Evolutionary conservation across 1,140 invertebrate species (phyloP).

Genomic region (Aphelinus certus): DNA sequence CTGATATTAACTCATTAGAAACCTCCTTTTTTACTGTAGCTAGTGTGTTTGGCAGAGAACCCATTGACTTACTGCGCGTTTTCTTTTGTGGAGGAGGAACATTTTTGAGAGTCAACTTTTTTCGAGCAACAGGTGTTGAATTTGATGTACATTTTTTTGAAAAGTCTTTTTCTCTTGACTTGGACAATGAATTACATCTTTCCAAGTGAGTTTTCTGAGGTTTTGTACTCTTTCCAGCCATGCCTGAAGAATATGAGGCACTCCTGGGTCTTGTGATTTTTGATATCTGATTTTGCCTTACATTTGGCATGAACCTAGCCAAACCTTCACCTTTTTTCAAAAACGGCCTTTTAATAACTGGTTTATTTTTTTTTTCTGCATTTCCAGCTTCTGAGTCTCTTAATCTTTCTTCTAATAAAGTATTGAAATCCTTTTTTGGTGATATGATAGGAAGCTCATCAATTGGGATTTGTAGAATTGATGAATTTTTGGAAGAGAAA

Average conservation of each 20-base stretch:
- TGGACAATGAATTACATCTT: conserved; percentile 33
- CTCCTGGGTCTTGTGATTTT: conserved; percentile 47
- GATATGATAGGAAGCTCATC: conserved; percentile 62
- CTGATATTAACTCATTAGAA: conserved; percentile 46
- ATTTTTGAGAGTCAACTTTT: conserved; percentile 50
- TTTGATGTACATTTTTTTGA: no score
- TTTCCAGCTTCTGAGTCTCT: conserved; percentile 43
- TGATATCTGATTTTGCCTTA: conserved; percentile 12
- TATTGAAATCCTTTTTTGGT: conserved; percentile 60
- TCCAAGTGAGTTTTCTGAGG: conserved; percentile 10
- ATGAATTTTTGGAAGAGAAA: conserved; percentile 37
- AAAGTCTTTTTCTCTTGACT: conserved; percentile 34
- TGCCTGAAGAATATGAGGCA: conserved; percentile 51
- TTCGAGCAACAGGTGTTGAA: conserved; percentile 25
- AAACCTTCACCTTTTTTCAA: conserved; percentile 65
- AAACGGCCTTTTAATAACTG: conserved; percentile 56
- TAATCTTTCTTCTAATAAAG: conserved; percentile 59
- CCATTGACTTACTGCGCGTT: conserved; percentile 39
- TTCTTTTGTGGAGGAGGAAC: conserved; percentile 47
- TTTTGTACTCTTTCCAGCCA: conserved; percentile 15
- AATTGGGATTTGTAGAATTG: conserved; percentile 41
- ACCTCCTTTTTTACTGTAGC: conserved; percentile 22
- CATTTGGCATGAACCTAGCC: conserved; percentile 53
- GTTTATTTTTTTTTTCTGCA: conserved; percentile 32
- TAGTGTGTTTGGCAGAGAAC: neutral